Evolutionary conservation across 2,888 invertebrate genomes (phyloP), one percentile per base, ranked within the genome.

Genomic region (Philereme transversata): DNA sequence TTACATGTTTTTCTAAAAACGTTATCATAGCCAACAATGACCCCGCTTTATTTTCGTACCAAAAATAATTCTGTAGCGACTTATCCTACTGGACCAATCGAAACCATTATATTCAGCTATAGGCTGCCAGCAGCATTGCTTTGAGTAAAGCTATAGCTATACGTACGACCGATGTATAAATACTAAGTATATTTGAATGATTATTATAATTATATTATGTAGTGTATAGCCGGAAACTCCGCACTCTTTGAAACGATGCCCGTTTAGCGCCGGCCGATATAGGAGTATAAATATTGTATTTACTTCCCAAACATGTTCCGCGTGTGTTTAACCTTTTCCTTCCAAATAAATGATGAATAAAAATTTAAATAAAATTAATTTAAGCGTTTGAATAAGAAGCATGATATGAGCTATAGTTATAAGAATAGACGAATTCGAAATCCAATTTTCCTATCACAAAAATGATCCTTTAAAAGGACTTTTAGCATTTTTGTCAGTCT

Each of bases 381-480:
- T 4, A 43, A 43, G 5, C 8, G 22, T 45, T 22, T 45, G 5
- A 33, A 22, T 35, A 4, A 57, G 8, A 62, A 51, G 57, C 51
- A 22, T 62, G 62, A 62, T 62, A 62, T 58, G 62, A 57, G 76
- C 76, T 76, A 75, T 67, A 60, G 70, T 72, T 88, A 85, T 69
- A 87, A 86, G 88, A 87, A 86, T 87, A 88, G 81, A 82, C 71
- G 80, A 84, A 84, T 79, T 83, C 60, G 76, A 75, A 80, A 83
- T 85, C 76, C 81, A 72, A 73, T 71, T 70, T 64, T 72, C 68
- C 64, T 84, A 86, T 88, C 86, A 85, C 87, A 83, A 78, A 78
- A 81, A 73, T 73, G 67, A 51, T 87, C 90, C 90, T 90, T 90
- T 81, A 77, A 58, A 90, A 90, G 90, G 90, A 87, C 67, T 74